Conservation (phyloP, 2,888 invertebrate genomes). For the Drosophila koepferae region DNA sequence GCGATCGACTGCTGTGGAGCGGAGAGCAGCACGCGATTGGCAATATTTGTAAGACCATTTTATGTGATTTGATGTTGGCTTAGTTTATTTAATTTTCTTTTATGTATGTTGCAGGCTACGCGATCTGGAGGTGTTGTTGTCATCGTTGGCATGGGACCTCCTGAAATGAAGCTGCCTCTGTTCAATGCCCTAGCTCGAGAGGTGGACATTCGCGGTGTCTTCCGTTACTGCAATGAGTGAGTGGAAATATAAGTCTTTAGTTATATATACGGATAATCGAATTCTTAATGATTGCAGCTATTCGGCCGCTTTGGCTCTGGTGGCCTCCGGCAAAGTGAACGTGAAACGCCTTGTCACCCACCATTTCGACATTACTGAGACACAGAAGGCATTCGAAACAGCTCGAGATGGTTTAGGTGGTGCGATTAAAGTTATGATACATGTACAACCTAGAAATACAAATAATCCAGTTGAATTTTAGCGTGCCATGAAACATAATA, state of each 20-base stretch:
- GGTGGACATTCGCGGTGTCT: conserved; percentile 96
- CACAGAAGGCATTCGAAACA: conserved; percentile 93
- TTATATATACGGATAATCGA: background rate
- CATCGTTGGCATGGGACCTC: conserved; percentile 94
- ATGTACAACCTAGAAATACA: conserved; percentile 87
- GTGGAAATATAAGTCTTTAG: conserved; percentile 85
- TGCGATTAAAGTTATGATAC: conserved; percentile 95
- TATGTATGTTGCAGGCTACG: conserved; percentile 88
- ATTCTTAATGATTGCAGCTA: conserved; percentile 87
- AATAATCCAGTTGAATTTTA: conserved; percentile 85
- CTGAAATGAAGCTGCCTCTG: conserved; percentile 92
- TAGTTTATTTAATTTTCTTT: conserved; percentile 1
- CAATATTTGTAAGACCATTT: conserved; percentile 88
- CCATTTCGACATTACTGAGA: conserved; percentile 91
- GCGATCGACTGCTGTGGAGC: conserved; percentile 96
- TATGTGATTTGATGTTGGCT: background rate
- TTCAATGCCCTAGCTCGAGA: conserved; percentile 93
- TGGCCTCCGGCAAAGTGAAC: conserved; percentile 91
- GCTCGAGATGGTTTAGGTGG: conserved; percentile 90
- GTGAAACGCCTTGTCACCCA: conserved; percentile 94
- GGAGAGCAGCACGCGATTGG: conserved; percentile 91
- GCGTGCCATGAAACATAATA: background rate
- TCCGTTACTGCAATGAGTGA: conserved; percentile 94
- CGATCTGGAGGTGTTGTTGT: conserved; percentile 94
- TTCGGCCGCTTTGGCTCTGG: conserved; percentile 91